phyloP scores from a whole-genome alignment of 2,113 vertebrate genomes.

The Limanda limanda region DNA sequence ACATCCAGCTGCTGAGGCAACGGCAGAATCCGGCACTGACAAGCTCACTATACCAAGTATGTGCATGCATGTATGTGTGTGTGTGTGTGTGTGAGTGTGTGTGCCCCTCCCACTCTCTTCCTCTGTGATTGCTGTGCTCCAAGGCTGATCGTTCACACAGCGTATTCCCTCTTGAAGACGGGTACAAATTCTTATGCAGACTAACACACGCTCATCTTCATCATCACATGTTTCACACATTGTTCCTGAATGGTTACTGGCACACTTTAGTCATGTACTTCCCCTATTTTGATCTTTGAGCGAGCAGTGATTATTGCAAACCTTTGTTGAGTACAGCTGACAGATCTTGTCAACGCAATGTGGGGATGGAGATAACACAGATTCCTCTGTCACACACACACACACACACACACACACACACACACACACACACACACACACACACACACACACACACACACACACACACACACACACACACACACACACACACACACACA shows the following conservation, averaged over 20 bases:
- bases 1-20: slow-evolving; percentile 58
- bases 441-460: slow-evolving; percentile 2
- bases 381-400: neutral
- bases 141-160: slow-evolving; percentile 26
- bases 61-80: slow-evolving; percentile 42
- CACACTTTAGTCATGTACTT: too few relatives aligned
- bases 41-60: slow-evolving; percentile 48
- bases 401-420: neutral
- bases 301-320: slow-evolving; percentile 18
- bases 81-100: slow-evolving; percentile 40
- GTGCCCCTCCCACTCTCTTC: slow-evolving; percentile 73
- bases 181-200: slow-evolving; percentile 2
- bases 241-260: neutral
- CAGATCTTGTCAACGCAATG: slow-evolving; percentile 42
- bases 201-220: slow-evolving; percentile 21
- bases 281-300: neutral
- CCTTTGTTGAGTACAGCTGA: slow-evolving; percentile 23
- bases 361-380: slow-evolving; percentile 26
- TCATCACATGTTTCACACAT: neutral
- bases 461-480: neutral
- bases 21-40: slow-evolving; percentile 63
- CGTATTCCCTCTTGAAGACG: slow-evolving; percentile 27
- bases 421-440: slow-evolving; percentile 6
- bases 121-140: slow-evolving; percentile 54
- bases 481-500: slow-evolving; percentile 16